Conservation (phyloP, 2,797 vertebrate species). For the Clamator glandarius region DNA sequence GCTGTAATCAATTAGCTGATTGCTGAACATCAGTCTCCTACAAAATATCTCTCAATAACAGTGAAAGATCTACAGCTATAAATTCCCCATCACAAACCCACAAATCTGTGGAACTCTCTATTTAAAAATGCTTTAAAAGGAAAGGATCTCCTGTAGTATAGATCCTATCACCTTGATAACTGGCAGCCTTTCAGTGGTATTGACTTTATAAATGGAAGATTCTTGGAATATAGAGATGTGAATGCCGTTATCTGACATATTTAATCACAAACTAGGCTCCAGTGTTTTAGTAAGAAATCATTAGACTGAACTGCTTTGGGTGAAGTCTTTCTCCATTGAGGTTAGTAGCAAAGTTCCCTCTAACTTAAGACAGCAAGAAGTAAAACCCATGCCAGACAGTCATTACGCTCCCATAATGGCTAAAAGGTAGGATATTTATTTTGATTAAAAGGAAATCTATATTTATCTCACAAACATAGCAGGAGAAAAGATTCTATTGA, state of each 20-base stretch:
- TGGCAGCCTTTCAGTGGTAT: not conserved
- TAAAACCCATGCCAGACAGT: not conserved
- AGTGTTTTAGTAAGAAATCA: conserved; percentile 38
- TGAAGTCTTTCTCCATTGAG: conserved; percentile 3
- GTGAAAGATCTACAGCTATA: not conserved
- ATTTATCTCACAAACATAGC: not conserved
- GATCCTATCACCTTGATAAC: not conserved
- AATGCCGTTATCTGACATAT: not conserved
- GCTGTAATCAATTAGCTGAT: conserved; percentile 20
- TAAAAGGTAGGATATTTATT: conserved; percentile 31
- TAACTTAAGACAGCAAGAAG: not conserved
- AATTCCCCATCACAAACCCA: not conserved
- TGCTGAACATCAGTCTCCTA: not conserved
- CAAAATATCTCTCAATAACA: not conserved
- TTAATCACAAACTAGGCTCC: conserved; percentile 9
- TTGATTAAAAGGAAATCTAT: conserved; percentile 44
- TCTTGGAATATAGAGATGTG: not conserved
- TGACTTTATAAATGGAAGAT: not conserved
- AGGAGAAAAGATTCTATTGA: not conserved
- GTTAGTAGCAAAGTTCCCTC: not conserved
- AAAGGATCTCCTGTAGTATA: not conserved
- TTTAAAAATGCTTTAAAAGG: not conserved
- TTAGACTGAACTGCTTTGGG: not conserved
- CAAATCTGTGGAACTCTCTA: not conserved
- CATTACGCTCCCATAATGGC: not conserved